A percentile compares a stretch with the other conserved stretches of the same genome.
These are phyloP conservation scores for Platyscapa corneri DNA, from an alignment of 1,140 invertebrate genomes.

Conservation along the genomic window DNA sequence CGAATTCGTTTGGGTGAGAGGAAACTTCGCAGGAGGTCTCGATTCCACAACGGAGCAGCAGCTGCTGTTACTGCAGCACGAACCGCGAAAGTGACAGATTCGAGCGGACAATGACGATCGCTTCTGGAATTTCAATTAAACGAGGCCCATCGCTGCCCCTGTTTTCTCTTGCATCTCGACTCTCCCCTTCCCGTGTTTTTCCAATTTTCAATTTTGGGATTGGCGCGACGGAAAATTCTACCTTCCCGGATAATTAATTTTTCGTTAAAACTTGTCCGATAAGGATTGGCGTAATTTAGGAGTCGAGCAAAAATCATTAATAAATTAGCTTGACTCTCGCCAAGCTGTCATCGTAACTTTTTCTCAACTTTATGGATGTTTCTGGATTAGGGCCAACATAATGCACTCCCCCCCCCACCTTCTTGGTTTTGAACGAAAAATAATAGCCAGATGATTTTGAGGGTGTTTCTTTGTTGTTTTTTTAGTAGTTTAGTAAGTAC, in stretches of 20 bases:
- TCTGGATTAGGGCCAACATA: not conserved
- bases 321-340: not conserved
- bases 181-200: not conserved
- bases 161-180: not conserved
- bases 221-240: not conserved
- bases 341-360: not conserved
- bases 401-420: no score
- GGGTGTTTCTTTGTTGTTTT: no score
- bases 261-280: not conserved
- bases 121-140: slow-evolving; percentile 32
- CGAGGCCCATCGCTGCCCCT: not conserved
- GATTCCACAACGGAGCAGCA: not conserved
- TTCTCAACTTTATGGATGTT: not conserved
- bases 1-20: not conserved
- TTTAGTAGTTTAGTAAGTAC: no score
- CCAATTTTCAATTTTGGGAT: no score
- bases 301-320: not conserved
- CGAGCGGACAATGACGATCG: not conserved
- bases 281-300: no score
- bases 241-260: not conserved
- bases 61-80: no score
- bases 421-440: not conserved
- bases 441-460: not conserved
- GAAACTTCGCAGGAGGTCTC: slow-evolving; percentile 11
- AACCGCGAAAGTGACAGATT: not conserved